A percentile compares a stretch with the other conserved stretches of the same genome.
phyloP scores from a whole-genome alignment of 2,888 invertebrate genomes.

The Diplolepis rosae region DNA sequence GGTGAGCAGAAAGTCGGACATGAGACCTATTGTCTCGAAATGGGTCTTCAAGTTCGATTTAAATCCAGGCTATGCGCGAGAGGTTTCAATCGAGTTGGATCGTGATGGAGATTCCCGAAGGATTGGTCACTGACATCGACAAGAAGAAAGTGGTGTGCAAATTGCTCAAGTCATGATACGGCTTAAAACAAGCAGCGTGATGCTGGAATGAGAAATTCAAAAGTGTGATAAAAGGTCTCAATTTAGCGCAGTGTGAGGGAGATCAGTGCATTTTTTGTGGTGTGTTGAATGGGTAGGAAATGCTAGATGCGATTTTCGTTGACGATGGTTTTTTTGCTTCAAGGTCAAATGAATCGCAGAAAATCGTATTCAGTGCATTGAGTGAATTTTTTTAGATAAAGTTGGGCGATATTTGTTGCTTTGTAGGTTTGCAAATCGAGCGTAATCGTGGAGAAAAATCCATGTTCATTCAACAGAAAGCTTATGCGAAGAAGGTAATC shows the following conservation, averaged over 20 bases:
- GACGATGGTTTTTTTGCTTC: conserved; percentile 43
- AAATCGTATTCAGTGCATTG: conserved; percentile 30
- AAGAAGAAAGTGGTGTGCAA: too few relatives aligned
- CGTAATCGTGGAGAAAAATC: conserved; percentile 39
- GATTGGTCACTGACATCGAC: too few relatives aligned
- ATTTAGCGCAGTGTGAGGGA: conserved; percentile 28
- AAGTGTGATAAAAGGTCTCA: conserved; percentile 28
- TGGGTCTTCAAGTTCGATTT: too few relatives aligned
- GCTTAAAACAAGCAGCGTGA: conserved; percentile 43
- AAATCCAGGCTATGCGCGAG: too few relatives aligned
- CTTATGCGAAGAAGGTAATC: conserved; percentile 44
- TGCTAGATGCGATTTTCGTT: conserved; percentile 42
- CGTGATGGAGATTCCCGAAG: too few relatives aligned
- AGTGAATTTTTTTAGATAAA: conserved; percentile 44
- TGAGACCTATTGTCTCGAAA: too few relatives aligned
- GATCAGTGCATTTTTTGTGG: conserved; percentile 36
- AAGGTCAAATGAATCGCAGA: conserved; percentile 26
- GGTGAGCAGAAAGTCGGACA: too few relatives aligned
- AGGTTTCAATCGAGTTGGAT: too few relatives aligned
- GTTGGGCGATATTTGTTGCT: conserved; percentile 37
- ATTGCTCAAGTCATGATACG: too few relatives aligned
- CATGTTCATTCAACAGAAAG: conserved; percentile 47
- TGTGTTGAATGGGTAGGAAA: not conserved
- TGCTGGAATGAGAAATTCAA: conserved; percentile 42
- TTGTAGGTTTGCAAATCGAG: conserved; percentile 46